Conservation (phyloP, 2,797 vertebrate genomes). For the Nannoperca australis region DNA sequence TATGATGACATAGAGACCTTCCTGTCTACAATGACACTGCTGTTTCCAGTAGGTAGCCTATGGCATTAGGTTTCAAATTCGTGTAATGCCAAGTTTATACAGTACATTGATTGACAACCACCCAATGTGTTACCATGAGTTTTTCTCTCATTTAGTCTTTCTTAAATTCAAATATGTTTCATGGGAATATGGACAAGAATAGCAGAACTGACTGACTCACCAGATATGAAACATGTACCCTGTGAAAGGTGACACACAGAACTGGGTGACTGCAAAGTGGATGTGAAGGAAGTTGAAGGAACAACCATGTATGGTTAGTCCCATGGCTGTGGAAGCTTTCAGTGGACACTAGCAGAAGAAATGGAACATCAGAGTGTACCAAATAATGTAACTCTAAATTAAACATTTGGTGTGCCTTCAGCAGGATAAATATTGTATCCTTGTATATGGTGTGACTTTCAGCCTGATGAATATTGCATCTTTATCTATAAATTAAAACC, state of each 20-base stretch:
- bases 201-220: constrained; percentile 26
- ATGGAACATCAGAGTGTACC: constrained; percentile 7
- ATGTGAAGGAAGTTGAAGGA: constrained; percentile 3
- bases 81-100: constrained; percentile 1
- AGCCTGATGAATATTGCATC: constrained; percentile 44
- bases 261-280: constrained; percentile 9
- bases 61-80: not conserved
- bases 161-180: constrained; percentile 15
- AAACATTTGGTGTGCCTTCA: constrained; percentile 36
- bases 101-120: not conserved
- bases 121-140: not conserved
- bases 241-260: constrained; percentile 34
- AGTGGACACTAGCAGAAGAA: constrained; percentile 11
- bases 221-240: constrained; percentile 13
- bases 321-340: constrained; percentile 7
- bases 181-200: constrained; percentile 22
- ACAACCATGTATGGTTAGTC: not conserved
- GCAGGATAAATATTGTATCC: constrained; percentile 34
- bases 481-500: constrained; percentile 52
- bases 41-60: not conserved
- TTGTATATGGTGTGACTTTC: constrained; percentile 40
- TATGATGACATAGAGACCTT: not conserved
- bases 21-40: not conserved
- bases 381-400: constrained; percentile 50
- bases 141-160: not conserved